Percentiles rank a stretch among this genome's conserved stretches.
Evolutionary conservation across 2,888 invertebrate species (phyloP).

Genomic region (Pseudococcus viburni): DNA sequence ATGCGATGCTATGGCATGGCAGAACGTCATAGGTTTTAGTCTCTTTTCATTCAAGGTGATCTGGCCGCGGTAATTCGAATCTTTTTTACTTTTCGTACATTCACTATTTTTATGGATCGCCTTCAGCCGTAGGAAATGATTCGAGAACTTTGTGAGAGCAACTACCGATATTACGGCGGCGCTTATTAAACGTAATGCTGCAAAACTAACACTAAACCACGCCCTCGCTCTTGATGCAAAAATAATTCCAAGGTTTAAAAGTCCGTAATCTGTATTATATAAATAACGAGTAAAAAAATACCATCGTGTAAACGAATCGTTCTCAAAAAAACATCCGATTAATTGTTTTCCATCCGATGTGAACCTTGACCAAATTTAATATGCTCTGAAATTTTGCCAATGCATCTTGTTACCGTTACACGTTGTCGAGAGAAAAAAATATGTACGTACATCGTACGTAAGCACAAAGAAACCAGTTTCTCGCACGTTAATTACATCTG

Average conservation of each 20-base stretch:
- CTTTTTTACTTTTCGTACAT: conserved; percentile 14
- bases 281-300: neutral
- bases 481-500: conserved; percentile 10
- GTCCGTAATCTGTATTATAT: neutral
- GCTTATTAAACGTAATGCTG: conserved; percentile 39
- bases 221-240: neutral
- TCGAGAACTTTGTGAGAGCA: neutral
- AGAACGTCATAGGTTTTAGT: conserved; percentile 16
- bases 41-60: conserved; percentile 39
- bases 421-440: neutral
- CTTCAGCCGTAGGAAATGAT: conserved; percentile 40
- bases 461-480: conserved; percentile 1
- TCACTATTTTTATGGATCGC: conserved; percentile 46
- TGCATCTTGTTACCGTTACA: conserved; percentile 41
- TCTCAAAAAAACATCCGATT: neutral
- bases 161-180: neutral
- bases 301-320: neutral
- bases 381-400: conserved; percentile 44
- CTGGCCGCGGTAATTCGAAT: neutral
- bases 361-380: conserved; percentile 40
- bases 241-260: conserved; percentile 37
- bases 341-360: conserved; percentile 29
- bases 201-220: neutral
- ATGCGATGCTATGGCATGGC: neutral
- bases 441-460: no score